Conservation (phyloP, 1,140 invertebrate genomes). For the Anoplolepis gracilipes region DNA sequence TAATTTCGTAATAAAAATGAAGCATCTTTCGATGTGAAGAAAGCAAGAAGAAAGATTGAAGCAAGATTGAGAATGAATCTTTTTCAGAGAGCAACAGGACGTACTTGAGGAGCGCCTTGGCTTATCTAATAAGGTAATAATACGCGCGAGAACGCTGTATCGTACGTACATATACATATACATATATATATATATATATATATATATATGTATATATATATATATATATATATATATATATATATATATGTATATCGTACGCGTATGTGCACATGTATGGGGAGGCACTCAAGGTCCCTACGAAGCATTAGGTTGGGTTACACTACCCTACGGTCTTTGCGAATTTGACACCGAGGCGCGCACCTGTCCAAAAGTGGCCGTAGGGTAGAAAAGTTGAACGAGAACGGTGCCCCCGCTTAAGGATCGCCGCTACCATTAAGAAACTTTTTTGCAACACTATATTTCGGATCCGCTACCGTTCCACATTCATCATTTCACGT, state of each 20-base stretch:
- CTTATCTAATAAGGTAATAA: slow-evolving; percentile 75
- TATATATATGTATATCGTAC: slow-evolving; percentile 1
- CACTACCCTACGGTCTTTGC: slow-evolving; percentile 58
- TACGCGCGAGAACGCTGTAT: slow-evolving; percentile 4
- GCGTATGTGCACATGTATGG: neutral
- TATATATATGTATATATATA: too few relatives aligned
- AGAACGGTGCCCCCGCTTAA: neutral
- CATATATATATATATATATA: too few relatives aligned
- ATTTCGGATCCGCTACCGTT: neutral
- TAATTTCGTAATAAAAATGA: neutral
- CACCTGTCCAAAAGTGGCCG: slow-evolving; percentile 41
- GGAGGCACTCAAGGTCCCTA: slow-evolving; percentile 80
- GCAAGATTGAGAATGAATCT: neutral
- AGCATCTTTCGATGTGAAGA: neutral
- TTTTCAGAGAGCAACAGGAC: neutral
- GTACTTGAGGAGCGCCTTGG: neutral
- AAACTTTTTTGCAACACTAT: neutral
- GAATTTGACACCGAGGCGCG: slow-evolving; percentile 12
- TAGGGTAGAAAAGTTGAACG: slow-evolving; percentile 4
- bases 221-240: too few relatives aligned
- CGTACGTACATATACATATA: too few relatives aligned
- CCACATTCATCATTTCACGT: too few relatives aligned
- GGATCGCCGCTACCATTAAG: neutral
- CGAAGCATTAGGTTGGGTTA: slow-evolving; percentile 66
- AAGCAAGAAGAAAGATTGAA: too few relatives aligned